phyloP scores from a whole-genome alignment of 2,797 vertebrate genomes.

The Rachycentron canadum region DNA sequence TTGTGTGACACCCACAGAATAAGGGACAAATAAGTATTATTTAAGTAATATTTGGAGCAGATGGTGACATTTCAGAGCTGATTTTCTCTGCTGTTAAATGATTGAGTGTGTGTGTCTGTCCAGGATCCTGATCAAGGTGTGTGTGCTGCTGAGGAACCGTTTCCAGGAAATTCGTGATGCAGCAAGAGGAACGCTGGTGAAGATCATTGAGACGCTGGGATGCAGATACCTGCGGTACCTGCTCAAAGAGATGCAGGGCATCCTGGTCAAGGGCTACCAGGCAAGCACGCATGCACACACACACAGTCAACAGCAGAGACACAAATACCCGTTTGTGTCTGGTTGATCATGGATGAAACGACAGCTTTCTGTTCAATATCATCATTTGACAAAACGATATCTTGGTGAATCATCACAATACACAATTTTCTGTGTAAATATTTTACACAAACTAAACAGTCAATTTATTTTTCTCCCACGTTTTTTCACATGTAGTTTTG shows the following conservation, averaged over 20 bases:
- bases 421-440: no score
- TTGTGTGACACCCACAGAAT: neutral
- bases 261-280: slow-evolving; percentile 96
- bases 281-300: slow-evolving; percentile 73
- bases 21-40: neutral
- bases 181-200: slow-evolving; percentile 92
- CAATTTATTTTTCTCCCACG: no score
- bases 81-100: neutral
- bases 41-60: neutral
- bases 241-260: slow-evolving; percentile 92
- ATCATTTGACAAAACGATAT: no score
- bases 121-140: slow-evolving; percentile 96
- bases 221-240: slow-evolving; percentile 91
- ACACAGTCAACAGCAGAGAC: neutral
- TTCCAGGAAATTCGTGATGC: slow-evolving; percentile 96
- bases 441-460: no score
- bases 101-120: slow-evolving; percentile 6
- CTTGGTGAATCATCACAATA: no score
- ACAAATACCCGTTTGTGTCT: neutral
- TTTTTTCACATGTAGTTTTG: neutral
- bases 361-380: no score
- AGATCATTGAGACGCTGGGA: slow-evolving; percentile 93
- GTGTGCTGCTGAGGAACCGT: slow-evolving; percentile 92
- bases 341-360: no score
- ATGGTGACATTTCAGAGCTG: neutral